A percentile compares a stretch with the other conserved stretches of the same genome.
Conservation (phyloP, 2,888 invertebrate species). For the Cenopis cana region DNA sequence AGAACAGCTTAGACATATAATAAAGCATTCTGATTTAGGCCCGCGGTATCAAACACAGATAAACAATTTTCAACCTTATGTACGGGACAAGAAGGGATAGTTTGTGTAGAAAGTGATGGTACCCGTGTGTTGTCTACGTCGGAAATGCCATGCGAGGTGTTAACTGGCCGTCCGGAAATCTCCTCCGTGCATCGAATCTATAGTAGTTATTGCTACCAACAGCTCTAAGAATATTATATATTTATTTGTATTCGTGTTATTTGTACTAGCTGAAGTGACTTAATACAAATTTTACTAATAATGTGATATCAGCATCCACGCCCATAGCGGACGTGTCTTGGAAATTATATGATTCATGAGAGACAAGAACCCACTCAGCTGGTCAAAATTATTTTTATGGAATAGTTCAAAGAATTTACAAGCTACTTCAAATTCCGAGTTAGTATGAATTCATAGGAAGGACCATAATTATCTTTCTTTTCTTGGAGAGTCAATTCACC, state of each 20-base stretch:
- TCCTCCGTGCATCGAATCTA: slow-evolving; percentile 34
- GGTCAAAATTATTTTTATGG: too few species aligned
- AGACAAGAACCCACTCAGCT: too few species aligned
- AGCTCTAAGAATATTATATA: neutral
- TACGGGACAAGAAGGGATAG: neutral
- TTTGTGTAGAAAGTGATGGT: slow-evolving; percentile 24
- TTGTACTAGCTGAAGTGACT: neutral
- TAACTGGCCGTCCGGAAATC: slow-evolving; percentile 40
- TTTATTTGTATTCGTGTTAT: too few species aligned
- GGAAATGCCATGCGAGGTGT: slow-evolving; percentile 44
- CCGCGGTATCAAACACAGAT: slow-evolving; percentile 29
- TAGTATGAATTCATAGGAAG: too few species aligned
- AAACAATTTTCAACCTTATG: slow-evolving; percentile 23
- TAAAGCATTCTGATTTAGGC: slow-evolving; percentile 51
- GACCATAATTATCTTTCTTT: too few species aligned
- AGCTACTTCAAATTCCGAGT: too few species aligned
- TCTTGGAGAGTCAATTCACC: too few species aligned
- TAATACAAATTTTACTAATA: neutral
- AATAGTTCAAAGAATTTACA: too few species aligned
- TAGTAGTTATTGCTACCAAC: slow-evolving; percentile 16
- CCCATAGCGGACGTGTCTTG: neutral
- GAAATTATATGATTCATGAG: neutral
- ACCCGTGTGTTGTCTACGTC: slow-evolving; percentile 22
- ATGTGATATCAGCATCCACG: neutral
- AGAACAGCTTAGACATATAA: slow-evolving; percentile 53